Evolutionary conservation across 2,797 vertebrate genomes (phyloP).

Genomic region (Propithecus perrieri): DNA sequence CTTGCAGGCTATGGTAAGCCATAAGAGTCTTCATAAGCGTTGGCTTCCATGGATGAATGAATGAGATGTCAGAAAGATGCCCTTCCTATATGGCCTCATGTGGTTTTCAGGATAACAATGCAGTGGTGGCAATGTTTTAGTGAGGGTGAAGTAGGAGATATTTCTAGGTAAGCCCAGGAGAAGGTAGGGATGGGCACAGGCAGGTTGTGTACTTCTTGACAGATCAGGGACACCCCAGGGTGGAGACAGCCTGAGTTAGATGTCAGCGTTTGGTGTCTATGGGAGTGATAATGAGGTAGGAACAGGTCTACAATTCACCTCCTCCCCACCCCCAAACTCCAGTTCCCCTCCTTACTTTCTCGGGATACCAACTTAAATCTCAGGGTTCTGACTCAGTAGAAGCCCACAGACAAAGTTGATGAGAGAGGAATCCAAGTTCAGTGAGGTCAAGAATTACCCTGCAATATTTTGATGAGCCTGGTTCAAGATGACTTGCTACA

Average conservation of each 20-base stretch:
- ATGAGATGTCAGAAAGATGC: neutral
- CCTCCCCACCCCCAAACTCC: neutral
- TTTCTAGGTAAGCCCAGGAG: neutral
- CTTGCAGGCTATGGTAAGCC: neutral
- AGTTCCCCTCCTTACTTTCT: neutral
- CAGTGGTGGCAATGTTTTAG: neutral
- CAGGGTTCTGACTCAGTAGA: neutral
- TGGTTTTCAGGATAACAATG: neutral
- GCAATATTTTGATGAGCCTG: neutral
- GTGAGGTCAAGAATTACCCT: neutral
- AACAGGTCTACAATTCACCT: no score
- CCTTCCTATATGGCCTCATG: neutral
- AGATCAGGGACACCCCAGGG: no score
- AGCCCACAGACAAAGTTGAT: neutral
- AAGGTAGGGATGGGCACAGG: neutral
- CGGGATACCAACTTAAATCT: neutral
- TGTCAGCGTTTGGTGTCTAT: accelerated
- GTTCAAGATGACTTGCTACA: neutral
- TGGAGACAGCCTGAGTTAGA: neutral
- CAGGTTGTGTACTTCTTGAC: neutral
- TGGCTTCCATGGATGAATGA: neutral
- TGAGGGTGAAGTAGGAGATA: neutral
- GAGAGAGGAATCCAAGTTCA: neutral
- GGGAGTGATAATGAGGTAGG: neutral
- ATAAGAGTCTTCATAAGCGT: neutral